phyloP scores from a whole-genome alignment of 2,888 invertebrate genomes.

The Cryptosula pallasiana region DNA sequence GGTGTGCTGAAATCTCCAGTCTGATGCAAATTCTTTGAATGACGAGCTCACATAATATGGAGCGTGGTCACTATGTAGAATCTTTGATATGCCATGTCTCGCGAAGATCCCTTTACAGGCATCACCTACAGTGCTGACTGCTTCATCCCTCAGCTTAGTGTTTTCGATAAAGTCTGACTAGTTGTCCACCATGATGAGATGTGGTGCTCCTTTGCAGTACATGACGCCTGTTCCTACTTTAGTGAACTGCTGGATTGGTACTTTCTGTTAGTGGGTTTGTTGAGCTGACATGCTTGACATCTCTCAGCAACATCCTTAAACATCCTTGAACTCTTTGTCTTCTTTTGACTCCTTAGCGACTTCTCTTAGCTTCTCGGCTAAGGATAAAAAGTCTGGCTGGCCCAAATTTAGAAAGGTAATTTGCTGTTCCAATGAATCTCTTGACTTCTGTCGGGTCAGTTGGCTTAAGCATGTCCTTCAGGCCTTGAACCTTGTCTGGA shows the following conservation, averaged over 20 bases:
- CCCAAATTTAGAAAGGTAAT: too few species aligned
- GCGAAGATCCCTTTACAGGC: slow-evolving; percentile 19
- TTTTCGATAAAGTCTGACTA: slow-evolving; percentile 25
- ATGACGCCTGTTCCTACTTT: slow-evolving; percentile 25
- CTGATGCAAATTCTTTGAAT: slow-evolving; percentile 18
- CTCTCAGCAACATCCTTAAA: not conserved
- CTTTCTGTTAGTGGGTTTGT: slow-evolving; percentile 9
- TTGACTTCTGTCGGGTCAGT: too few species aligned
- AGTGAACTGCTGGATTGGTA: not conserved
- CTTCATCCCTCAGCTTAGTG: not conserved
- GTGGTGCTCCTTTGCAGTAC: not conserved
- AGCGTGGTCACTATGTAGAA: slow-evolving; percentile 18
- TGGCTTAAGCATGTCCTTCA: too few species aligned
- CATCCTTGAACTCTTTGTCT: not conserved
- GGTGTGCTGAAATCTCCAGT: slow-evolving; percentile 20
- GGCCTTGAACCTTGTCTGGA: too few species aligned
- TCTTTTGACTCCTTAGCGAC: not conserved
- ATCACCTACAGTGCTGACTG: not conserved
- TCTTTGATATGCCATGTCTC: slow-evolving; percentile 24
- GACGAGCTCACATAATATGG: not conserved
- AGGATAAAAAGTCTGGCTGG: too few species aligned
- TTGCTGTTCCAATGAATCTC: too few species aligned
- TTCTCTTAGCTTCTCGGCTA: not conserved
- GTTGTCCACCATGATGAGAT: slow-evolving; percentile 25
- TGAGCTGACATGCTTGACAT: slow-evolving; percentile 22